Evolutionary conservation across 2,888 invertebrate genomes (phyloP).

Genomic region (Ametastegia equiseti): DNA sequence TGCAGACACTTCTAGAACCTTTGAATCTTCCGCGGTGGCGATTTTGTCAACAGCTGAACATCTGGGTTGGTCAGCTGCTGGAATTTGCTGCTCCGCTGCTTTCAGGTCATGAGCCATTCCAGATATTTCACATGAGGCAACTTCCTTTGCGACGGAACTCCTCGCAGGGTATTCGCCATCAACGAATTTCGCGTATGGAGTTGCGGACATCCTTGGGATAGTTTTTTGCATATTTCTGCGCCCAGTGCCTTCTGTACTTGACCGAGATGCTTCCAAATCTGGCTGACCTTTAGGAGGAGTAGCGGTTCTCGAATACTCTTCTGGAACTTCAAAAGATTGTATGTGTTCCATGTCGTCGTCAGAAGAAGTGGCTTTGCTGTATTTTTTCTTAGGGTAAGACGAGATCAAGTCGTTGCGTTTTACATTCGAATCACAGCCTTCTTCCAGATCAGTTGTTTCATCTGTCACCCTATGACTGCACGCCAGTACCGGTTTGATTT

Average conservation of each 20-base stretch:
- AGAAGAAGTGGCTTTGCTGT: conserved; percentile 53
- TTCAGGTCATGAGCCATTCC: background rate
- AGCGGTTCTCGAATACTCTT: conserved; percentile 16
- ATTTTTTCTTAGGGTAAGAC: background rate
- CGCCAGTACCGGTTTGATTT: conserved; percentile 52
- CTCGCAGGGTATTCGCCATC: background rate
- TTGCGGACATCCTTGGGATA: background rate
- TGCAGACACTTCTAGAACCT: background rate
- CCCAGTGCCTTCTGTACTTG: background rate
- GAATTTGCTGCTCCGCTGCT: background rate
- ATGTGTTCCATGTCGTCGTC: conserved; percentile 69
- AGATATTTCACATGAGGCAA: background rate
- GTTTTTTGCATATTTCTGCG: background rate
- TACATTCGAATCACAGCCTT: background rate
- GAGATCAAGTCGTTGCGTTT: background rate
- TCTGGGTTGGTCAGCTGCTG: background rate
- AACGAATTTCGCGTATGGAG: background rate
- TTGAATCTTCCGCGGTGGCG: background rate
- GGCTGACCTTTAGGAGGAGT: background rate
- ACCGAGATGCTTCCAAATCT: background rate
- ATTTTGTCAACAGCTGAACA: background rate
- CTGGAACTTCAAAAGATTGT: conserved; percentile 57
- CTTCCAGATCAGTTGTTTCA: background rate
- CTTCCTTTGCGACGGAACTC: background rate
- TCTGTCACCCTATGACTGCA: background rate